A percentile compares a stretch with the other conserved stretches of the same genome.
Evolutionary conservation across 1,140 invertebrate genomes (phyloP).

Genomic region (Nebria ingens): DNA sequence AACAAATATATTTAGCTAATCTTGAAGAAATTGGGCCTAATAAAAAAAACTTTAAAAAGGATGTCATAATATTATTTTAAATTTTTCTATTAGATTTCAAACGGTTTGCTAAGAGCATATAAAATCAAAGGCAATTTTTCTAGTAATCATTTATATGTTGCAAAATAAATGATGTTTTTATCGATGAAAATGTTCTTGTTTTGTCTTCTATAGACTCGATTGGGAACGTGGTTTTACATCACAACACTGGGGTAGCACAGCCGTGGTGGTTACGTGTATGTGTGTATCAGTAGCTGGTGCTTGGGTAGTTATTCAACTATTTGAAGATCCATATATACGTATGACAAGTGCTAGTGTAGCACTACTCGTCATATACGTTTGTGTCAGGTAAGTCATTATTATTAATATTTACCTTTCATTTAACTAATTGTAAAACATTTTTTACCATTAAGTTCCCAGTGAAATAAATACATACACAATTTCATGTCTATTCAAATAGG

Average conservation of each 20-base stretch:
- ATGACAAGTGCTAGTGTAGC: conserved; percentile 71
- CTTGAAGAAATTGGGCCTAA: too few relatives aligned
- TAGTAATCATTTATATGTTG: too few relatives aligned
- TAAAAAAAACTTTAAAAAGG: too few relatives aligned
- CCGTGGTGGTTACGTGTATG: conserved; percentile 60
- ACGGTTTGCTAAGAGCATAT: too few relatives aligned
- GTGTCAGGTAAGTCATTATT: conserved; percentile 53
- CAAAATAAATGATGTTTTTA: too few relatives aligned
- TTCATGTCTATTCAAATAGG: too few relatives aligned
- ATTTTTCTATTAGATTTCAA: too few relatives aligned
- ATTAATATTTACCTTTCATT: conserved; percentile 6
- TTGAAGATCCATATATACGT: conserved; percentile 62
- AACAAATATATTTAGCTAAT: too few relatives aligned
- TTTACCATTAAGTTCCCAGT: too few relatives aligned
- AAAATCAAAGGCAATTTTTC: too few relatives aligned
- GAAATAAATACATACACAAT: not conserved
- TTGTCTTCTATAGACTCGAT: conserved; percentile 43
- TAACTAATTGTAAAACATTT: too few relatives aligned
- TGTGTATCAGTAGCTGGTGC: conserved; percentile 61
- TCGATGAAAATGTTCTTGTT: not conserved
- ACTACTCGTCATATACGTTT: conserved; percentile 71
- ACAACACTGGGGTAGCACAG: conserved; percentile 60
- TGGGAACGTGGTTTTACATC: conserved; percentile 73
- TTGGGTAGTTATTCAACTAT: conserved; percentile 74
- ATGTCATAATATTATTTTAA: too few relatives aligned